Conservation (phyloP, 1,140 invertebrate species). For the Sitobion miscanthi region DNA sequence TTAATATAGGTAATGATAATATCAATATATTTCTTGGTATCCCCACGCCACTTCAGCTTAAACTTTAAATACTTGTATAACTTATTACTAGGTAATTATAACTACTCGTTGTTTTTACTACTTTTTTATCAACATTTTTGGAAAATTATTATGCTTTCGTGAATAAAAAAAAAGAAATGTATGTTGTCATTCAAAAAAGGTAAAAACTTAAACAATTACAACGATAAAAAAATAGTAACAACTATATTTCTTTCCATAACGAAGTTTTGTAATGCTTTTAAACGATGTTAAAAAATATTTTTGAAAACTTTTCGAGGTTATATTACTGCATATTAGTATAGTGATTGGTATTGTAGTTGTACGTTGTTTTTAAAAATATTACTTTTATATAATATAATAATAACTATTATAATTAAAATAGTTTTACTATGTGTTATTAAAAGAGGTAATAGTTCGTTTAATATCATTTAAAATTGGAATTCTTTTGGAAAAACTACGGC, state of each 20-base stretch:
- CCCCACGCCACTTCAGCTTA: background rate
- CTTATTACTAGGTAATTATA: background rate
- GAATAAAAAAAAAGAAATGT: background rate
- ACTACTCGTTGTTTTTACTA: background rate
- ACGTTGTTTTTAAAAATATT: background rate
- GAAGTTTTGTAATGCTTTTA: background rate
- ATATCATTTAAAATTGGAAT: background rate
- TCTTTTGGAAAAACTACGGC: background rate
- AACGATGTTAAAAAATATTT: background rate
- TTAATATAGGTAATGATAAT: background rate
- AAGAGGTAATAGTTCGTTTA: background rate
- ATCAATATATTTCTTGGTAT: background rate
- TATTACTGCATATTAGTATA: background rate
- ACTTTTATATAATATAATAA: too few relatives aligned
- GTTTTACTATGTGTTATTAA: background rate
- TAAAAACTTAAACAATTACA: background rate
- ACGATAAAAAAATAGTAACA: background rate
- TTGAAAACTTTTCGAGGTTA: background rate
- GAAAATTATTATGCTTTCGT: background rate
- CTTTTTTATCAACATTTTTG: background rate
- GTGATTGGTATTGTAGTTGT: background rate
- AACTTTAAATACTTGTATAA: background rate
- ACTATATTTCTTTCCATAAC: background rate
- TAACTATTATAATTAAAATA: background rate
- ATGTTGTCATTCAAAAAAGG: background rate